These are phyloP conservation scores for Enteromius afrohamiltoni DNA, from an alignment of 2,797 vertebrate species.

Conservation along the genomic window DNA sequence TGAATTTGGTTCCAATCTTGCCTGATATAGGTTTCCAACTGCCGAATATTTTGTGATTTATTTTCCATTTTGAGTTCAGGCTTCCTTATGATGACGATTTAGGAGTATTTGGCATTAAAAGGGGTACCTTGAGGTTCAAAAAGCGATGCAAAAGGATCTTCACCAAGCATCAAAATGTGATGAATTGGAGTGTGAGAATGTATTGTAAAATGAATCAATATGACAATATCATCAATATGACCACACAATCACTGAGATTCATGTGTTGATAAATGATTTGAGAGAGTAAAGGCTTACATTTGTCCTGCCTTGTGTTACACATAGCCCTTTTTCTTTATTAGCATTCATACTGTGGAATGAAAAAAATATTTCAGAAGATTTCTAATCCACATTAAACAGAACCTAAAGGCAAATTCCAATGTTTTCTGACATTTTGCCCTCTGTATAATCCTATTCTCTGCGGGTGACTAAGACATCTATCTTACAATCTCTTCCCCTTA, in stretches of 20 bases:
- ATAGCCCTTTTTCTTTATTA: neutral
- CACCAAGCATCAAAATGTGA: too few relatives aligned
- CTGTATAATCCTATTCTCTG: neutral
- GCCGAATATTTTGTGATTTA: too few relatives aligned
- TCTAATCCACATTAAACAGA: slow-evolving; percentile 9
- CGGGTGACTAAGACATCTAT: neutral
- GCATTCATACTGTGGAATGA: slow-evolving; percentile 11
- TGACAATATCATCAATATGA: too few relatives aligned
- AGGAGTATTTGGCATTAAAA: too few relatives aligned
- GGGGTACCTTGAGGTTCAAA: too few relatives aligned
- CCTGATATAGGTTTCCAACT: too few relatives aligned
- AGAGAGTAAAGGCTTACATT: neutral
- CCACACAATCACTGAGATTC: neutral
- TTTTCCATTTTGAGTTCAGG: too few relatives aligned
- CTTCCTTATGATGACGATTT: too few relatives aligned
- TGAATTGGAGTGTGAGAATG: too few relatives aligned
- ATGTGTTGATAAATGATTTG: neutral
- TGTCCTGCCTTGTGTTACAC: neutral
- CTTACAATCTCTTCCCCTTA: neutral
- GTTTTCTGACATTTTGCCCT: neutral
- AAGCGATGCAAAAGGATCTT: too few relatives aligned
- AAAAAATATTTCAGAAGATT: neutral
- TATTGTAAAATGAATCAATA: too few relatives aligned
- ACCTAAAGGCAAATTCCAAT: slow-evolving; percentile 9
- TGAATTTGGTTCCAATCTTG: too few relatives aligned